phyloP scores from a whole-genome alignment of 2,113 vertebrate species.

The Sinocyclocheilus grahami region DNA sequence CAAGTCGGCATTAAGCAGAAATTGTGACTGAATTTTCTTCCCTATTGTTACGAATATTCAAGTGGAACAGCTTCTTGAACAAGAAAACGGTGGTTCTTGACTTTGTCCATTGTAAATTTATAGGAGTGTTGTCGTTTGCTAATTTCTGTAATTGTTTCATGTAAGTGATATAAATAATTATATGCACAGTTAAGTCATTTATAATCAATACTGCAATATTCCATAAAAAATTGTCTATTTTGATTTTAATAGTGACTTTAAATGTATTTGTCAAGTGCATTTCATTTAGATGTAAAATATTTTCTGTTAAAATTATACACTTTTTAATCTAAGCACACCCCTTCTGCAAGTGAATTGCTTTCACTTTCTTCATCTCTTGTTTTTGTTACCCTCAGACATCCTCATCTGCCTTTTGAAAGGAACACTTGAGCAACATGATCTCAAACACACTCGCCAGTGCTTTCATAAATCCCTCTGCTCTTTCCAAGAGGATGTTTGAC shows the following conservation, averaged over 20 bases:
- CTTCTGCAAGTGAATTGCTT: neutral
- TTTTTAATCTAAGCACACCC: neutral
- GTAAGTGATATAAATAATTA: neutral
- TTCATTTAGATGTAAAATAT: neutral
- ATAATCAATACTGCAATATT: neutral
- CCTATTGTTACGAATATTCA: neutral
- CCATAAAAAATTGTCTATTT: neutral
- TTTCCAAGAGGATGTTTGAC: conserved; percentile 13
- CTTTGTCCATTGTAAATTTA: neutral
- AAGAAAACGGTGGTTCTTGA: neutral
- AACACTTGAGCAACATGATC: conserved; percentile 8
- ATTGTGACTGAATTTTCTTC: neutral
- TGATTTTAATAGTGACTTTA: neutral
- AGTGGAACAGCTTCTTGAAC: neutral
- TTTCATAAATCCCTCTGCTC: conserved; percentile 24
- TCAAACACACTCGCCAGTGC: neutral
- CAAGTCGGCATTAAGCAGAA: neutral
- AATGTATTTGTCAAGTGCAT: neutral
- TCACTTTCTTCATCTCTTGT: neutral
- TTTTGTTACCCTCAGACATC: conserved; percentile 9
- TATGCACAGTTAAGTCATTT: neutral
- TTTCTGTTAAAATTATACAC: neutral
- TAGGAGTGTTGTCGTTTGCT: neutral
- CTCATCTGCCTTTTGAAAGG: neutral
- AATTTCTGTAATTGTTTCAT: neutral